A percentile compares a stretch with the other conserved stretches of the same genome.
These are phyloP conservation scores for Ophion ellenae DNA, from an alignment of 2,888 invertebrate species.

Conservation along the genomic window DNA sequence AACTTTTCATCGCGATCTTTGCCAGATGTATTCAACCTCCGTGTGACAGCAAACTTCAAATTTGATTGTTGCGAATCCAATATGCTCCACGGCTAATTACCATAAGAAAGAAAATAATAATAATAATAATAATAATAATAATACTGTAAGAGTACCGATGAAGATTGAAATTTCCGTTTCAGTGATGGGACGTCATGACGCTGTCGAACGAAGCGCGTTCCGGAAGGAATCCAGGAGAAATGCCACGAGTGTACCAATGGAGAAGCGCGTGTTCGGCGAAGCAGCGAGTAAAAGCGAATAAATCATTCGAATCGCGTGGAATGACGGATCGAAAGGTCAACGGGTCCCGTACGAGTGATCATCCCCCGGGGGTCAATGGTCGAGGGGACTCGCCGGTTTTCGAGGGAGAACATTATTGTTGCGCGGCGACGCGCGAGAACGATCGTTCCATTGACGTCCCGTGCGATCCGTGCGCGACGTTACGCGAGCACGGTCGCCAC, in stretches of 20 bases:
- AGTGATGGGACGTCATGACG: slow-evolving; percentile 77
- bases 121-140: not conserved
- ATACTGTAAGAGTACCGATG: not conserved
- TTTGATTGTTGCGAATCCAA: not conserved
- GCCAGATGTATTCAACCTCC: too few relatives aligned
- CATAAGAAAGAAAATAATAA: too few relatives aligned
- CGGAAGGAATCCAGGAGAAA: slow-evolving; percentile 70
- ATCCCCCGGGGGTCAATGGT: slow-evolving; percentile 4
- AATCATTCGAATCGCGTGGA: slow-evolving; percentile 57
- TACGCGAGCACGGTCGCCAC: slow-evolving; percentile 28
- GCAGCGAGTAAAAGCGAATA: slow-evolving; percentile 64
- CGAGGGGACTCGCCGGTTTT: slow-evolving; percentile 20
- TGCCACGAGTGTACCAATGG: slow-evolving; percentile 65
- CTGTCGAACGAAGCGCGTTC: slow-evolving; percentile 68
- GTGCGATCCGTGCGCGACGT: not conserved
- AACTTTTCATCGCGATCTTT: too few relatives aligned
- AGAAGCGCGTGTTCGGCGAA: slow-evolving; percentile 49
- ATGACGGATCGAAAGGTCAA: slow-evolving; percentile 55
- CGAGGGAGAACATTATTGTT: slow-evolving; percentile 12
- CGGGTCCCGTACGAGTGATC: slow-evolving; percentile 9
- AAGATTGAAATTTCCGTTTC: slow-evolving; percentile 54
- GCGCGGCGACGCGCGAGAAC: slow-evolving; percentile 5
- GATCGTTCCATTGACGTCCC: slow-evolving; percentile 6
- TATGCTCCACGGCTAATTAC: not conserved
- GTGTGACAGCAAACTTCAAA: too few relatives aligned